Evolutionary conservation across 1,140 invertebrate species (phyloP), one percentile per base, ranked within the genome.

Genomic region (Drosophila paulistorum): DNA sequence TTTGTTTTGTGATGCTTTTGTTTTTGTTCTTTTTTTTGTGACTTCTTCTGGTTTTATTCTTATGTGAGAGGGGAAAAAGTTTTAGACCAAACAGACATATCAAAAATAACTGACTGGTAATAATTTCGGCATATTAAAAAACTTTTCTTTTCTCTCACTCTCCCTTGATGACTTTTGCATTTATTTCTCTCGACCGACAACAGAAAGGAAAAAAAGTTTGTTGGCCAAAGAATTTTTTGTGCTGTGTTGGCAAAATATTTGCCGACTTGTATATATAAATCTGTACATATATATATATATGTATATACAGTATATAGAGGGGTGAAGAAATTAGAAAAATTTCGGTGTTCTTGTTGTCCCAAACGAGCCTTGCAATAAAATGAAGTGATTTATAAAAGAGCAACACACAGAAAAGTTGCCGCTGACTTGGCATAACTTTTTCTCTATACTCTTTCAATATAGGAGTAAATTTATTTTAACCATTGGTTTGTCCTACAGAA

Each of bases 71-170:
- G 35, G 68, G 66, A 9, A 58, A 87, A 89, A 81, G 35, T 81
- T 89, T 83, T 78, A 30, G 64, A 45, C 45, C 70, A 59, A 70
- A 63, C 71, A 75, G 78, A 85, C 78, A 86, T 81, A 85, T 85
- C 81, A 86, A 81, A 78, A 85, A 79, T 83, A 84, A 89, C 84
- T 90, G 84, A 89, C 85, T 89, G 84, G 81, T 89, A 89, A 89
- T 89, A 89, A 89, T 89, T 89, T 89, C 73, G 84, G 84, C 84
- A 89, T 90, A 89, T 89, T 89, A 89, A 89, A 89, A 89, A 89
- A 89, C 84, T 90, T 89, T 87, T 89, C 84, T 81, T 51, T 51
- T 20, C 45, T 51, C 45, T 51, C 45, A 23, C 45, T 11, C 45
- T 51, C 45, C 45, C 85, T 90, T 85, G 69, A 89, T 89, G 84